Evolutionary conservation across 2,888 invertebrate species (phyloP).

Genomic region (Danaus chrysippus): DNA sequence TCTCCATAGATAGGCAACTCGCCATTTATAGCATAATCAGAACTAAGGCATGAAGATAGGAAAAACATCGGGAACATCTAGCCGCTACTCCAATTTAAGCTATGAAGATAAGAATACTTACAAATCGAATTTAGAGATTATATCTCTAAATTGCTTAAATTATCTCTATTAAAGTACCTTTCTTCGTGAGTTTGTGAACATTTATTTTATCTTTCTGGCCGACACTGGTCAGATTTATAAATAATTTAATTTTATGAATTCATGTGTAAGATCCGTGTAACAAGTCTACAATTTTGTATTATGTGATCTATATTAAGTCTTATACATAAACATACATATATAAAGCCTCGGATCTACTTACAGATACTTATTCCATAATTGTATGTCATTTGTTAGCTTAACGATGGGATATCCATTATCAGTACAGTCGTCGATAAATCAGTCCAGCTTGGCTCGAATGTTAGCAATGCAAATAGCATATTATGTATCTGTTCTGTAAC

Average conservation of each 20-base stretch:
- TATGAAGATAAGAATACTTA: conserved; percentile 1
- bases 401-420: conserved; percentile 5
- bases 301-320: too few species aligned
- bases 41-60: background rate
- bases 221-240: too few species aligned
- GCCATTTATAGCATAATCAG: conserved; percentile 7
- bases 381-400: conserved; percentile 2
- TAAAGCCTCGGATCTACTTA: background rate
- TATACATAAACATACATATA: background rate
- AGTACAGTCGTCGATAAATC: conserved; percentile 16
- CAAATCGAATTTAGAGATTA: conserved; percentile 2
- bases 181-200: background rate
- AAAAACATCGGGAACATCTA: background rate
- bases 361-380: background rate
- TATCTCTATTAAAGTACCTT: background rate
- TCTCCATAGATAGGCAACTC: conserved; percentile 2
- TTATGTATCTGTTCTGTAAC: conserved; percentile 13
- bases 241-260: too few species aligned
- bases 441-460: conserved; percentile 15
- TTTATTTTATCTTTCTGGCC: background rate
- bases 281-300: too few species aligned
- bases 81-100: background rate
- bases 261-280: too few species aligned
- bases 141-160: conserved; percentile 5
- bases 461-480: conserved; percentile 31